Conservation (phyloP, 2,797 vertebrate genomes). For the Echeneis naucrates region DNA sequence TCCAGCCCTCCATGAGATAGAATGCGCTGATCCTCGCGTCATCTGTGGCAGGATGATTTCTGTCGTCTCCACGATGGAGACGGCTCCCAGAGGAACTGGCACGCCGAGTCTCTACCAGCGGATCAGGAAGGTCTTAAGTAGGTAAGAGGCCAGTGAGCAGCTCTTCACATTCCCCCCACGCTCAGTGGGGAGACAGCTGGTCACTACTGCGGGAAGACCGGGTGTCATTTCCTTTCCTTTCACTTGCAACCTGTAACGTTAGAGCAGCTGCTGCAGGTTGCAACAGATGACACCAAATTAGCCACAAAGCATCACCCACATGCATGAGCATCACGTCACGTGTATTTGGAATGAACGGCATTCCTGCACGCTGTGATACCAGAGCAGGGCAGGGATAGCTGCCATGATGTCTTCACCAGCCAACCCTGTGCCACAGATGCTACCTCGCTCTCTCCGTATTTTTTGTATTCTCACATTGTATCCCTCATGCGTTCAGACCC, state of each 20-base stretch:
- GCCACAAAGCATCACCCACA: not conserved
- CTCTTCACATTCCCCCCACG: too few relatives aligned
- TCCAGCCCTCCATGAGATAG: slow-evolving; percentile 57
- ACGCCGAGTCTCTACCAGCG: slow-evolving; percentile 86
- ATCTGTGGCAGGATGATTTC: slow-evolving; percentile 87
- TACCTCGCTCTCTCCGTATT: slow-evolving; percentile 6
- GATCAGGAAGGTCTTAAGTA: slow-evolving; percentile 90
- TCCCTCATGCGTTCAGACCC: not conserved
- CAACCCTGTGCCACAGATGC: slow-evolving; percentile 15
- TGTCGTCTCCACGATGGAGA: slow-evolving; percentile 92
- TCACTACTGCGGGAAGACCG: not conserved
- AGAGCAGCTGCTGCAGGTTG: slow-evolving; percentile 18
- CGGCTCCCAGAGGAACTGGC: slow-evolving; percentile 86
- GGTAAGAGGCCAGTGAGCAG: slow-evolving; percentile 79
- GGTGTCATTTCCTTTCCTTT: slow-evolving; percentile 5
- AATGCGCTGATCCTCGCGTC: slow-evolving; percentile 85
- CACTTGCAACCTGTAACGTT: slow-evolving; percentile 27
- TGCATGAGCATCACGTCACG: not conserved
- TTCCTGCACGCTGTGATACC: not conserved
- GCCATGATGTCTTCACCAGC: not conserved
- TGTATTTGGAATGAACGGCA: not conserved
- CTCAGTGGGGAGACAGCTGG: too few relatives aligned
- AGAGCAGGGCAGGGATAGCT: slow-evolving; percentile 5
- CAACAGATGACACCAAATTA: slow-evolving; percentile 50
- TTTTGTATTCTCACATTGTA: slow-evolving; percentile 1